Conservation (phyloP, 1,140 invertebrate species). For the Drosophila malerkotliana region DNA sequence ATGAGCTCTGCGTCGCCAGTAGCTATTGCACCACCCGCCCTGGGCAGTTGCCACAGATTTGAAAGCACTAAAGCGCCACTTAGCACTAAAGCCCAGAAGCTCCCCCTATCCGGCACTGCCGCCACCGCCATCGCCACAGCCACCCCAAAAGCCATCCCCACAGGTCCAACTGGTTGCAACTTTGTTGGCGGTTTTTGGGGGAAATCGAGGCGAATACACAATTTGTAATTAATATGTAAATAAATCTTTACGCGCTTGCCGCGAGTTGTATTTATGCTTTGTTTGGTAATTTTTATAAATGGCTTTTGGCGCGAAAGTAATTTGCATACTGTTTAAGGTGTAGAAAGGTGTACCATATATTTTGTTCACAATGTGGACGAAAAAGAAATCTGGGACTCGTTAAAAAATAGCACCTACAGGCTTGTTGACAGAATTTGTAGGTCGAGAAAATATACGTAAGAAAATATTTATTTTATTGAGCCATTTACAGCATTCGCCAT, state of each 20-base stretch:
- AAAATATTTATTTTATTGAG: too few relatives aligned
- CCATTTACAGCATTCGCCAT: too few relatives aligned
- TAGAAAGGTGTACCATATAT: not conserved
- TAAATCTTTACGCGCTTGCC: conserved; percentile 64
- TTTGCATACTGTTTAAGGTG: not conserved
- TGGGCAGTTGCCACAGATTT: conserved; percentile 65
- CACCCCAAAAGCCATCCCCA: conserved; percentile 6
- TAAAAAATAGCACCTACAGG: too few relatives aligned
- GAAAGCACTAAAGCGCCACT: conserved; percentile 77
- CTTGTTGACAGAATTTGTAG: too few relatives aligned
- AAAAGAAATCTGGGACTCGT: too few relatives aligned
- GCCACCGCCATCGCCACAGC: conserved; percentile 3
- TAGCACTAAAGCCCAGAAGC: conserved; percentile 66
- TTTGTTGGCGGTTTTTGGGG: conserved; percentile 13
- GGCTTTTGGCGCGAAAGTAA: conserved; percentile 10
- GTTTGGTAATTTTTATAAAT: conserved; percentile 63
- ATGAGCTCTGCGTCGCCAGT: conserved; percentile 40
- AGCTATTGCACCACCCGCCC: conserved; percentile 32
- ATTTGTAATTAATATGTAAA: conserved; percentile 77
- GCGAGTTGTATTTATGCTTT: conserved; percentile 24
- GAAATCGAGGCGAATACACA: conserved; percentile 30
- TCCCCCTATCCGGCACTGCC: conserved; percentile 4
- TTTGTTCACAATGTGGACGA: not conserved
- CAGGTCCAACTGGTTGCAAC: conserved; percentile 34
- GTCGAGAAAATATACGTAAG: too few relatives aligned